Evolutionary conservation across 2,888 invertebrate genomes (phyloP).

Genomic region (Heliconius ethilla): DNA sequence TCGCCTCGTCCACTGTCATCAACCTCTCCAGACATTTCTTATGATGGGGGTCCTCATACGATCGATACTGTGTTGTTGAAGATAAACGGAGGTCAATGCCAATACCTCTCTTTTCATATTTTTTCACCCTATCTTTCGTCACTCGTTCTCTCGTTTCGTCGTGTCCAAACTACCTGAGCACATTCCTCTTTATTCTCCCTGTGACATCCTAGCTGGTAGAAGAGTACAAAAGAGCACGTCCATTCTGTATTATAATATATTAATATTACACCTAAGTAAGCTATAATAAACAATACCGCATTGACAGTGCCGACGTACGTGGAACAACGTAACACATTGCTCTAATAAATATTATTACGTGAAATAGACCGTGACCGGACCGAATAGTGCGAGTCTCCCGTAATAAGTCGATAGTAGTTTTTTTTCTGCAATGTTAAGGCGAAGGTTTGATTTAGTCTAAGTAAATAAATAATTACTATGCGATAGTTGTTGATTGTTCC

Average conservation of each 20-base stretch:
- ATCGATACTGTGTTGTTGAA: background rate
- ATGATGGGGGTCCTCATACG: too few species aligned
- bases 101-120: background rate
- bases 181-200: too few species aligned
- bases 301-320: slow-evolving; percentile 27
- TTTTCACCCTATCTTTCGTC: too few species aligned
- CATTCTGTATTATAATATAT: too few species aligned
- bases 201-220: too few species aligned
- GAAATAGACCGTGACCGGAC: slow-evolving; percentile 36
- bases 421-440: slow-evolving; percentile 21
- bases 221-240: too few species aligned
- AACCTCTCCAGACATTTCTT: background rate
- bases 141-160: too few species aligned
- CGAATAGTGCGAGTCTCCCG: slow-evolving; percentile 30
- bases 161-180: too few species aligned
- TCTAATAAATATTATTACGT: slow-evolving; percentile 23
- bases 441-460: background rate
- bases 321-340: slow-evolving; percentile 31
- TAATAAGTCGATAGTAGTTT: slow-evolving; percentile 32
- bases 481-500: too few species aligned
- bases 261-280: too few species aligned
- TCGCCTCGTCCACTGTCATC: background rate
- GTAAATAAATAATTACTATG: background rate
- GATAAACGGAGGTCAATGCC: background rate
- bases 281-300: slow-evolving; percentile 12